Evolutionary conservation across 2,113 vertebrate genomes (phyloP).

Genomic region (Oxyura jamaicensis): DNA sequence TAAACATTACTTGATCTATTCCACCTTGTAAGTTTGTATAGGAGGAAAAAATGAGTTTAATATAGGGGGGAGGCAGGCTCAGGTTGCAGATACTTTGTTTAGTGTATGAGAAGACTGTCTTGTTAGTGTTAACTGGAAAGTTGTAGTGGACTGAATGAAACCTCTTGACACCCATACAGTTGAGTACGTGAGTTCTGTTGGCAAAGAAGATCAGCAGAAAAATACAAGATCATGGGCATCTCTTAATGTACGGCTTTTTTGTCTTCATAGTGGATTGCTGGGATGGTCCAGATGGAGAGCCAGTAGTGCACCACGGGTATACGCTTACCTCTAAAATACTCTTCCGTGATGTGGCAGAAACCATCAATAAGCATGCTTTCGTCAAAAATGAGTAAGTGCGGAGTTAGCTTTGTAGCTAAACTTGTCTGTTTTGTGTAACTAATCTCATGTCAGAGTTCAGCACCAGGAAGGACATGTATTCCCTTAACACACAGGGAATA

Average conservation of each 20-base stretch:
- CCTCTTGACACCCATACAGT: fast-evolving
- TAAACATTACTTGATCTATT: neutral
- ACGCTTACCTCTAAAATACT: constrained; percentile 96
- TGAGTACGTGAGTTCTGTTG: neutral
- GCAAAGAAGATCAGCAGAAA: neutral
- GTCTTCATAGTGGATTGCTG: constrained; percentile 91
- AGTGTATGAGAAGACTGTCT: neutral
- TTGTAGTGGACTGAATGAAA: neutral
- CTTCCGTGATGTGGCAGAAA: constrained; percentile 93
- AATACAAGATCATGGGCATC: fast-evolving
- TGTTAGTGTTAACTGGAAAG: neutral
- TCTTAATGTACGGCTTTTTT: neutral
- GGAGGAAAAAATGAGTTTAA: neutral
- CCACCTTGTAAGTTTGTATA: neutral
- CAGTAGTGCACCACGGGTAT: constrained; percentile 95
- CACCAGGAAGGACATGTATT: neutral
- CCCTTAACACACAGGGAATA: neutral
- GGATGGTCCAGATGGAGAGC: constrained; percentile 96
- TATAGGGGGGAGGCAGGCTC: neutral
- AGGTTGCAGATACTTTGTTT: neutral
- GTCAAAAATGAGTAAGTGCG: constrained; percentile 91
- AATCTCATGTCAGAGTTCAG: neutral
- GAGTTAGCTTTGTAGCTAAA: neutral
- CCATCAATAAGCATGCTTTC: constrained; percentile 94
- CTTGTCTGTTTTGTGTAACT: neutral